Base-by-base conservation (phyloP, 2,113 vertebrate species). In the Pantherophis guttatus region DNA sequence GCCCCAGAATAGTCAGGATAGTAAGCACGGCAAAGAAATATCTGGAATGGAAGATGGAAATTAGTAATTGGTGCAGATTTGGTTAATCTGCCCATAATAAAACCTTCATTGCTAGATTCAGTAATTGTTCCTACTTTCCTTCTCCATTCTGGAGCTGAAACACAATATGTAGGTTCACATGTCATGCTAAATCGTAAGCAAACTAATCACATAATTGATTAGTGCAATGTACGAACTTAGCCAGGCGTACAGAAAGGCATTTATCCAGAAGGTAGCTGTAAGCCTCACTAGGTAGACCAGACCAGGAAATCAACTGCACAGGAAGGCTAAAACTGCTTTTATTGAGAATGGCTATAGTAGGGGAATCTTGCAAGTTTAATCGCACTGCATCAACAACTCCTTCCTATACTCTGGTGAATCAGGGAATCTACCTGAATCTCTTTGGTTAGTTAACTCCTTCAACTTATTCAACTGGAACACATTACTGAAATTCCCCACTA, bases 21-120 rank as follows among this genome's bases (percentile, higher is more conserved):
- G 98, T 98, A 94, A 99, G 97, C 92, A 99, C 99, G 0, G 99
- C 97, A 52, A 99, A 99, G 97, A 99, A 99, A 96, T 99, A 99
- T 97, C 99, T 99, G 19, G 3, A 88, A 15, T 19, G 54, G 2
- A 2, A 91, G 44, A 92, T 1, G 1, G 24, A 19, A 94, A 92
- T 95, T 88, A 1, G 0, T 62, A 8, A 87, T 54, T 54, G n/a
- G 7, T 44, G 4, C 33, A 2, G 39, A 48, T 53, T 85, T 3
- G 44, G 24, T 3, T 6, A 3, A 53, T 53, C 15, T 0, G 0
- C 93, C 53, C 50, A 29, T 57, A 86, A 62, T 12, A 81, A 55
- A 4, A 19, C 5, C 48, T 86, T 62, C 53, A 44, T 19, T 8
- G 24, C 52, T 85, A 93, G 0, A 58, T 12, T 33, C 7, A 26